phyloP scores from a whole-genome alignment of 2,113 vertebrate species.

The Corvus cornix region DNA sequence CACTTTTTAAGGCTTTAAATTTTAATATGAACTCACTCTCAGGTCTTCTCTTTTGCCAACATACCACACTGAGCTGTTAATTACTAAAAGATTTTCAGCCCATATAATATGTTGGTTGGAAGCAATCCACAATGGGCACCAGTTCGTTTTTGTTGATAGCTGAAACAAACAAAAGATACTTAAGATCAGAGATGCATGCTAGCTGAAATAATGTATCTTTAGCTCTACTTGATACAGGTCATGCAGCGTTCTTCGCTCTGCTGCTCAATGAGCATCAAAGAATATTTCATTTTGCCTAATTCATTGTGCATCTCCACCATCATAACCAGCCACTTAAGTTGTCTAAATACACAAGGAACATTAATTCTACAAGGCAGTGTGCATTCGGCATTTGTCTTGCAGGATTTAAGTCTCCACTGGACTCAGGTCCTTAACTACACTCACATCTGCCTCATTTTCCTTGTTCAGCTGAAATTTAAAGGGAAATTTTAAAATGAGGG shows the following conservation, averaged over 20 bases:
- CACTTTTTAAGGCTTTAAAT: constrained; percentile 54
- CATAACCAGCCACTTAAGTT: constrained; percentile 27
- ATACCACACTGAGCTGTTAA: neutral
- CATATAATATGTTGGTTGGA: neutral
- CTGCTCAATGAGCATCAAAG: neutral
- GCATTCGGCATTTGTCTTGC: neutral
- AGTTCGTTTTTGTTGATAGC: neutral
- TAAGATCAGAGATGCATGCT: neutral
- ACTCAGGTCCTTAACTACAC: neutral
- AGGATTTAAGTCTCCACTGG: neutral
- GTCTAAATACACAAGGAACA: neutral
- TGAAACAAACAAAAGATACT: neutral
- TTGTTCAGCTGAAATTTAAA: neutral
- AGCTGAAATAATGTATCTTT: neutral
- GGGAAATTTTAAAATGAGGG: neutral
- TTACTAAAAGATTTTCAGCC: neutral
- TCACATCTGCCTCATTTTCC: neutral
- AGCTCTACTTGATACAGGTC: constrained; percentile 3
- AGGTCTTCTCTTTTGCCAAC: neutral
- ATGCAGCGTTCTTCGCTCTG: neutral
- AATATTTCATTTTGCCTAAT: constrained; percentile 12
- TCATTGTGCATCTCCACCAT: neutral
- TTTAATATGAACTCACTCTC: constrained; percentile 45
- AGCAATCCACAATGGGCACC: neutral
- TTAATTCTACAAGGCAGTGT: constrained; percentile 17